Evolutionary conservation across 2,113 vertebrate species (phyloP).

Genomic region (Phalacrocorax brasilianus): DNA sequence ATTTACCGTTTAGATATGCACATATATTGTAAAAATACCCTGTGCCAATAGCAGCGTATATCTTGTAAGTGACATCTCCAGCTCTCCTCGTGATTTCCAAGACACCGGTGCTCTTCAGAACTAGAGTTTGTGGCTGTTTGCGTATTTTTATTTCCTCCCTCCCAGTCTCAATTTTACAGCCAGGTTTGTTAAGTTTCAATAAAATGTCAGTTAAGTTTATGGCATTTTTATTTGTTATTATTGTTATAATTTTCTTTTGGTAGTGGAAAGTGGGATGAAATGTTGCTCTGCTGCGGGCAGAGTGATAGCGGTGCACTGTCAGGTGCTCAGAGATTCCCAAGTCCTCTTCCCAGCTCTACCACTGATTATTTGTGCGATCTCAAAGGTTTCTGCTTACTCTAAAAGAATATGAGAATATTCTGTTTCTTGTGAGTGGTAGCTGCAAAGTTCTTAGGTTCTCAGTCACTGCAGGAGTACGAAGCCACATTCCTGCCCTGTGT

Average conservation of each 20-base stretch:
- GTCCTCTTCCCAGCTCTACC: neutral
- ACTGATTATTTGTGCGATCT: neutral
- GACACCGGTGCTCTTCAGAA: neutral
- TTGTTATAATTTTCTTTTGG: neutral
- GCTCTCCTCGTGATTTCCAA: conserved; percentile 28
- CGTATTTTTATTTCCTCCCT: conserved; percentile 38
- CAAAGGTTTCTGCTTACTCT: neutral
- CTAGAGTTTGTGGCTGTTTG: neutral
- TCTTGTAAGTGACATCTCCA: conserved; percentile 56
- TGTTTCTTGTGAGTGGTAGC: neutral
- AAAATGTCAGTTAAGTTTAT: neutral
- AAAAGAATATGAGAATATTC: neutral
- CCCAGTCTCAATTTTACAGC: neutral
- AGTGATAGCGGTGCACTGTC: neutral
- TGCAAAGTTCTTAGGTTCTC: neutral
- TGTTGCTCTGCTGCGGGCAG: neutral
- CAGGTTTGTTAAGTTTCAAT: conserved; percentile 32
- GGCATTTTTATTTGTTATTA: conserved; percentile 14
- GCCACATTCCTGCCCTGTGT: neutral
- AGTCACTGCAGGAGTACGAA: neutral
- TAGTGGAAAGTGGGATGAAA: neutral
- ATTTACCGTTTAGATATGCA: conserved; percentile 57
- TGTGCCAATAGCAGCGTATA: conserved; percentile 44
- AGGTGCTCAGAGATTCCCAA: neutral
- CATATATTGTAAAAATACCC: conserved; percentile 59